Evolutionary conservation across 2,888 invertebrate species (phyloP).

Genomic region (Sepiola atlantica): DNA sequence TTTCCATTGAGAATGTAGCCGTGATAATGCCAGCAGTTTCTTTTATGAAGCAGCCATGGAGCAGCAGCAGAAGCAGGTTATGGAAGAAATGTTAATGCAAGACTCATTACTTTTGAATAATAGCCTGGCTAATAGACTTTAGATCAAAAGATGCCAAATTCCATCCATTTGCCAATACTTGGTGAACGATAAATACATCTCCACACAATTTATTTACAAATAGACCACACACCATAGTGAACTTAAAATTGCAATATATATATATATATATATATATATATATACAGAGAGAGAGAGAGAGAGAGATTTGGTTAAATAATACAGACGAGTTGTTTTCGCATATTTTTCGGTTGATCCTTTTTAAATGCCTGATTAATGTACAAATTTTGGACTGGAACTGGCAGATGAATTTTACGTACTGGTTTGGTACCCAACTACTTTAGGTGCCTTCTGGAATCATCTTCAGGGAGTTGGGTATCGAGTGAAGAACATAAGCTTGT

Average conservation of each 20-base stretch:
- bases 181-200: background rate
- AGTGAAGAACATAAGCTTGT: too few species aligned
- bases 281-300: too few species aligned
- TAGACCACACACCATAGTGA: background rate
- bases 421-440: too few species aligned
- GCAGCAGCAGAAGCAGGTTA: background rate
- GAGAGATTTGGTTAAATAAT: too few species aligned
- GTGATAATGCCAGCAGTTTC: background rate
- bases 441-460: too few species aligned
- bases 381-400: too few species aligned
- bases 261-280: background rate
- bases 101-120: conserved; percentile 8
- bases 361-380: too few species aligned
- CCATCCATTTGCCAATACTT: background rate
- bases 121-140: background rate
- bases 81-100: background rate
- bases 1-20: background rate
- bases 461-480: too few species aligned
- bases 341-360: too few species aligned
- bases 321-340: too few species aligned
- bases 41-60: background rate
- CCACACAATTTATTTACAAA: background rate
- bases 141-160: background rate
- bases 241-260: background rate
- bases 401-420: too few species aligned